A percentile compares a stretch with the other conserved stretches of the same genome.
phyloP scores from a whole-genome alignment of 2,888 invertebrate genomes.

The Ferrisia virgata region DNA sequence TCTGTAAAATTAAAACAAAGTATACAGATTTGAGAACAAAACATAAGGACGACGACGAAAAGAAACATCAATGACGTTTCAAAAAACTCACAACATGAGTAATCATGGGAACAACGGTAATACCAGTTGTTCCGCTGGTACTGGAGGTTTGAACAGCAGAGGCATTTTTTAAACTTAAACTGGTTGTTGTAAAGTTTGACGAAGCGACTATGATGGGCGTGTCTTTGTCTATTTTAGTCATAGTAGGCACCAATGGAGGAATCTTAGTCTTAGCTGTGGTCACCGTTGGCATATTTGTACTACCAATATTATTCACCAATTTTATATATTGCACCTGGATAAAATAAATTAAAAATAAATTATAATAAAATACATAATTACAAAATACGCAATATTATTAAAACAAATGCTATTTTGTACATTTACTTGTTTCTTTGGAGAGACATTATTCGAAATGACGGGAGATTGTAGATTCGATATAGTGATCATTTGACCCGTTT shows the following conservation, averaged over 20 bases:
- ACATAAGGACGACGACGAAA: too few relatives aligned
- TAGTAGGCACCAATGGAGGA: neutral
- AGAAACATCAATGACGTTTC: neutral
- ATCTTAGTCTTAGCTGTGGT: constrained; percentile 32
- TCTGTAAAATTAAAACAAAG: neutral
- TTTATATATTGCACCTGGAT: constrained; percentile 42
- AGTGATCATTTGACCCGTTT: constrained; percentile 7
- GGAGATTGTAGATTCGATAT: constrained; percentile 27
- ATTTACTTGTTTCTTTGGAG: constrained; percentile 34
- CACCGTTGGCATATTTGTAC: constrained; percentile 37
- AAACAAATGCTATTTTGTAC: too few relatives aligned
- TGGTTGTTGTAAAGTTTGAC: neutral
- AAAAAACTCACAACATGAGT: neutral
- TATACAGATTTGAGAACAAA: neutral
- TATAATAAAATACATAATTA: neutral
- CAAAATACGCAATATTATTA: too few relatives aligned
- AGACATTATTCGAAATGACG: constrained; percentile 24
- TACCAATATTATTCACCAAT: constrained; percentile 35
- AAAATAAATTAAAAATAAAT: neutral
- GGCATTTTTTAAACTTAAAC: constrained; percentile 21
- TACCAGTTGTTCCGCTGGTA: neutral
- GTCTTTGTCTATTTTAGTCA: constrained; percentile 35
- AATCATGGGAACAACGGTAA: constrained; percentile 29
- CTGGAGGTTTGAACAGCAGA: neutral
- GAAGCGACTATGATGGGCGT: constrained; percentile 39